These are phyloP conservation scores for cat (Felis catus) DNA, from an alignment of 2,113 vertebrate species.

Conservation along the genomic window DNA sequence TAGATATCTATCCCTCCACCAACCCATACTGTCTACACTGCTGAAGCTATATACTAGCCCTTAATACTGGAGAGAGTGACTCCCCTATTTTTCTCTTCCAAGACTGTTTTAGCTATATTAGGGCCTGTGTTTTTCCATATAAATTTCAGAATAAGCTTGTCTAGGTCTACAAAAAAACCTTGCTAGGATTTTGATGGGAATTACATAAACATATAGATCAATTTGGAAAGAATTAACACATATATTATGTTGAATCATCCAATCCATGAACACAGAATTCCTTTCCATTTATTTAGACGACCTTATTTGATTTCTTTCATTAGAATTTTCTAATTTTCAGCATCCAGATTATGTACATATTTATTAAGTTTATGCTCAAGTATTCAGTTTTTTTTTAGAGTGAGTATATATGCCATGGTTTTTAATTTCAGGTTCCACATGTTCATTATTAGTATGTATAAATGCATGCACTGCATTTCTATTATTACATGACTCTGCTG, in stretches of 20 bases:
- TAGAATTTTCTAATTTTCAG: constrained; percentile 39
- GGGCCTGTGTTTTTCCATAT: not conserved
- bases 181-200: constrained; percentile 22
- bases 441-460: not conserved
- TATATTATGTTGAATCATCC: not conserved
- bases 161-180: constrained; percentile 1
- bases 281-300: constrained; percentile 19
- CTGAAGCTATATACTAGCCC: not conserved
- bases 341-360: not conserved
- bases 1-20: not conserved
- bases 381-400: not conserved
- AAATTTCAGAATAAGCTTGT: not conserved
- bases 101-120: constrained; percentile 1
- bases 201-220: not conserved
- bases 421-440: not conserved
- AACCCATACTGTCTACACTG: not conserved
- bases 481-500: not conserved
- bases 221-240: not conserved
- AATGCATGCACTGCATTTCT: not conserved
- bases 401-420: not conserved
- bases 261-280: not conserved
- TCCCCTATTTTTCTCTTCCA: not conserved
- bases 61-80: not conserved
- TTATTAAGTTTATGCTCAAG: not conserved
- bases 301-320: constrained; percentile 14